Evolutionary conservation across 2,888 invertebrate species (phyloP).

Genomic region (Ennomos quercinarius): DNA sequence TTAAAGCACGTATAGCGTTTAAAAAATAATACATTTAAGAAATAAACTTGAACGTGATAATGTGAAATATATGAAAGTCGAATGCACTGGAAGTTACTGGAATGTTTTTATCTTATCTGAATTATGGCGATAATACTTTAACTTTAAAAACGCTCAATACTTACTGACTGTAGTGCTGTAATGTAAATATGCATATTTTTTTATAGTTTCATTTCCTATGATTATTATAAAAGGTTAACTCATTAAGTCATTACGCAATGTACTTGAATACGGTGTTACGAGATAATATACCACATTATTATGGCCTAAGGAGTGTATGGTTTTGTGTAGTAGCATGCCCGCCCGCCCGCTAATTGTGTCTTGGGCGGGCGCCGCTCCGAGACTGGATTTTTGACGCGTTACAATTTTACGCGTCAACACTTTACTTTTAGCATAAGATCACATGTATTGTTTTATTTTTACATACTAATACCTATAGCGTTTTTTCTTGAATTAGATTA

Average conservation of each 20-base stretch:
- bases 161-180: too few species aligned
- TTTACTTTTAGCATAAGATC: slow-evolving; percentile 8
- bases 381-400: slow-evolving; percentile 11
- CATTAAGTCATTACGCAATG: too few species aligned
- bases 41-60: slow-evolving; percentile 29
- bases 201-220: too few species aligned
- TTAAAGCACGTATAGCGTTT: slow-evolving; percentile 48
- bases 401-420: slow-evolving; percentile 23
- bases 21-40: slow-evolving; percentile 23
- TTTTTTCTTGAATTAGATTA: too few species aligned
- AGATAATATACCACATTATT: background rate
- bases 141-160: too few species aligned
- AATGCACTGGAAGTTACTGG: slow-evolving; percentile 21
- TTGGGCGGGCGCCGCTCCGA: slow-evolving; percentile 6
- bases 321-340: background rate
- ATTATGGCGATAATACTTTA: slow-evolving; percentile 1
- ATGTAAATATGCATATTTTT: too few species aligned
- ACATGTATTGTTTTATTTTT: background rate
- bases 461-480: too few species aligned
- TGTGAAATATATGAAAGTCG: slow-evolving; percentile 26
- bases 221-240: too few species aligned
- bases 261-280: too few species aligned
- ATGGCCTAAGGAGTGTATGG: background rate
- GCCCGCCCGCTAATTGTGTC: slow-evolving; percentile 10
- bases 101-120: slow-evolving; percentile 32